Conservation (phyloP, 2,888 invertebrate genomes). For the Sinhomidia bicolor region DNA sequence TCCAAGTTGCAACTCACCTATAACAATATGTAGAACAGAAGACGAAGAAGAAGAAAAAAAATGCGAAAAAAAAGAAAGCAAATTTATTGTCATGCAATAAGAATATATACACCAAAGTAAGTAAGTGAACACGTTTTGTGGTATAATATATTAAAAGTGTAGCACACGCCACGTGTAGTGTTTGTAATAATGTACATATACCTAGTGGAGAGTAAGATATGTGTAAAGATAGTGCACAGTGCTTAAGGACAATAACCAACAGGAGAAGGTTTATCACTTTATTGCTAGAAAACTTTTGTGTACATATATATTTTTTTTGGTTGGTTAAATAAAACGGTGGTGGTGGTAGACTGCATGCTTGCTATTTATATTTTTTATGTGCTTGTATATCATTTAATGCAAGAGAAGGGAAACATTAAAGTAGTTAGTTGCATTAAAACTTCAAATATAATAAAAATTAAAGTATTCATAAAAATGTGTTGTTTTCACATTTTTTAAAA, state of each 20-base stretch:
- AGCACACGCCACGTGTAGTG: neutral
- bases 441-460: conserved; percentile 20
- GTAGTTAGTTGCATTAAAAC: neutral
- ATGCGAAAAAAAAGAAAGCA: conserved; percentile 47
- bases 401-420: conserved; percentile 2
- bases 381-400: neutral
- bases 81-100: conserved; percentile 65
- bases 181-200: conserved; percentile 9
- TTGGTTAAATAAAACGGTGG: neutral
- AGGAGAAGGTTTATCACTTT: conserved; percentile 39
- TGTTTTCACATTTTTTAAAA: neutral
- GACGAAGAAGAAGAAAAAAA: conserved; percentile 6
- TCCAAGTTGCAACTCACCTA: conserved; percentile 6
- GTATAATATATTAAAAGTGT: neutral
- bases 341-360: neutral
- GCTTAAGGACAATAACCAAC: conserved; percentile 33
- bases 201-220: neutral
- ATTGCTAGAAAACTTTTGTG: conserved; percentile 31
- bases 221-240: conserved; percentile 2
- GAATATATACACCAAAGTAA: no score
- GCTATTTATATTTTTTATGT: conserved; percentile 6
- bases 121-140: neutral
- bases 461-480: neutral
- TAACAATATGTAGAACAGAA: no score
- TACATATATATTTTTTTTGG: no score